phyloP scores from a whole-genome alignment of 35 echinoderm and acorn worm genomes.

The Heliocidaris erythrogramma region DNA sequence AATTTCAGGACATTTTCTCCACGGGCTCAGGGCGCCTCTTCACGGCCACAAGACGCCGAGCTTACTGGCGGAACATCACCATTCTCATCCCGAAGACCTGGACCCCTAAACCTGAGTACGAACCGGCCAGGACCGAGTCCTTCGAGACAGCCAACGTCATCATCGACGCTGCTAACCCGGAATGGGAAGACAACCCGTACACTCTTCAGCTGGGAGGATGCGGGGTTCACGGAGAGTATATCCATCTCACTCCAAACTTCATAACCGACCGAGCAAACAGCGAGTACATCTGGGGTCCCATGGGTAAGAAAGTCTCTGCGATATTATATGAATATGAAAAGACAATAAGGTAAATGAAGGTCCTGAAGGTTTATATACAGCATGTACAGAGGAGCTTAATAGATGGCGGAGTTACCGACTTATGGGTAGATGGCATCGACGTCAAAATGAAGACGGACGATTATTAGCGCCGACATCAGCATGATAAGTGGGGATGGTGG shows the following conservation, averaged over 20 bases:
- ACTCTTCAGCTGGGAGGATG: constrained; percentile 56
- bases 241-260: constrained; percentile 58
- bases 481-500: no score
- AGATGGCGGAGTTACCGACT: no score
- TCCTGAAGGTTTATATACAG: no score
- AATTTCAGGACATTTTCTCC: constrained; percentile 50
- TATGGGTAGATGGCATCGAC: no score
- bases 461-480: no score
- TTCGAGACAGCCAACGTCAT: constrained; percentile 72
- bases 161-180: constrained; percentile 36
- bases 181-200: constrained; percentile 44
- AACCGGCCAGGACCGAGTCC: constrained; percentile 50
- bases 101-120: constrained; percentile 46
- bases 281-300: constrained; percentile 55
- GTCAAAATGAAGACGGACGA: no score
- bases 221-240: constrained; percentile 61
- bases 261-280: constrained; percentile 38
- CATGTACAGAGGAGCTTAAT: no score
- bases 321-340: no score
- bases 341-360: no score
- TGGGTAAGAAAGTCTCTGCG: constrained; percentile 26
- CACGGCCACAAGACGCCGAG: constrained; percentile 52
- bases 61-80: constrained; percentile 66
- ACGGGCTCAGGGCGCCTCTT: constrained; percentile 56
- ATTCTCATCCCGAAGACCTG: constrained; percentile 68